Evolutionary conservation across 35 echinoderm and acorn worm genomes (phyloP), one percentile per base, ranked within the genome.

Genomic region (Heliocidaris tuberculata): DNA sequence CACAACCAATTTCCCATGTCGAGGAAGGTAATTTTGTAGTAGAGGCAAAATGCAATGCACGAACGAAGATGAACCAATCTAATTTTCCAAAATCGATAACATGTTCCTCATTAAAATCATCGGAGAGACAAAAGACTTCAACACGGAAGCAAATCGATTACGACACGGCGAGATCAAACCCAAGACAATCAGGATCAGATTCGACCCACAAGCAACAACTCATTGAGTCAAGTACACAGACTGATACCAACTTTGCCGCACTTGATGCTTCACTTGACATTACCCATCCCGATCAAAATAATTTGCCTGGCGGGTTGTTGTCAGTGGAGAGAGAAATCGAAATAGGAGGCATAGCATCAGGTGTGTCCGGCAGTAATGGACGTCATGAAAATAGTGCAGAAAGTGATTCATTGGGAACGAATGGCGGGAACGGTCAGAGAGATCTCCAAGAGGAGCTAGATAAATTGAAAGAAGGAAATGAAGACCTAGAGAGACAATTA

Each of bases 381-480:
- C 65, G 21, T 27, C 65, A 78, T 19, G 27, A 19, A 78, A 24
- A n/a, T n/a, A 78, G 27, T n/a, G 65, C 21, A 78, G 65, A 78
- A 78, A 78, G 65, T 78, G 17, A 78, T 78, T 78, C 27, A 6
- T 17, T n/a, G 21, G 27, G 65, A 78, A 78, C 27, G 7, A 78
- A 78, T 78, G 65, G 27, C 2, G 65, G 21, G 65, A n/a, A 78
- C 7, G 65, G 65, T 78, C 65, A n/a, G 65, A 78, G 32, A 19
- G 31, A 89, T 32, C 87, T 89, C 87, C 65, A 27, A n/a, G 65
- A 78, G 31, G 87, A 93, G 29, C 47, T 93, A 19, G 91, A 93
- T 13, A 59, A 93, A 29, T n/a, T 93, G 49, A 93, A 48, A 59
- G 91, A 93, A 8, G 48, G 48, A 12, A 93, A 93, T 93, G 91